Evolutionary conservation across 2,113 vertebrate species (phyloP), one percentile per base, ranked within the genome.

Genomic region (Heterochromis multidens): DNA sequence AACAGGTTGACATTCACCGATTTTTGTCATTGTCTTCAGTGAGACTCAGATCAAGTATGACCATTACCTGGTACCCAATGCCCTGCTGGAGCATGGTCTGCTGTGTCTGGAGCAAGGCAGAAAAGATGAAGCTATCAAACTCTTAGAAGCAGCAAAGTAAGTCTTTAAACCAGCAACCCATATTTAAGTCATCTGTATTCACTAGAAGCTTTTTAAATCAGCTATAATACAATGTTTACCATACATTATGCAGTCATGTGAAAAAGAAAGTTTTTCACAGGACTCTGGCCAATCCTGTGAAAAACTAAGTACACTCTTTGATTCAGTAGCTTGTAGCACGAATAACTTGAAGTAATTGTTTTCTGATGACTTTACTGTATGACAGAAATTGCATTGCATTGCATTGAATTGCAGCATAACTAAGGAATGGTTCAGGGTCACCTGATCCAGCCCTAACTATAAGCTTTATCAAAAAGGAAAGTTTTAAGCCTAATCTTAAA

Each of bases 41-140:
- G 97, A 98, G 90, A 96, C 96, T 93, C 98, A 97, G 95, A 98
- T 99, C 90, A 99, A 98, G 92, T 99, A 97, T 62, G 98, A 99
- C 91, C 98, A 99, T 92, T 99, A 99, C 92, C 93, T 99, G 94
- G 97, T 99, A 88, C 99, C 98, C 79, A 99, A 99, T 82, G 98
- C 97, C 3, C 94, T 99, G 78, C 94, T 99, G 94, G 98, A 99
- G 92, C 95, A 98, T 46, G 97, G 97, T 0, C 93, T 99, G 89
- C 94, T 99, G n/a, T 98, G 97, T 92, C 95, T 99, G 92, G 97
- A 99, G 54, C 96, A 97, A 89, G 96, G 96, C 1, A 97, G 96
- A 93, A 97, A 86, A 14, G 96, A 97, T 82, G 98, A 99, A 86
- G 98, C 97, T 74, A 91, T 98, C 87, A 98, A 96, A 94, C 95